Conservation (phyloP, 2,888 invertebrate genomes). For the Metacarcinus magister region DNA sequence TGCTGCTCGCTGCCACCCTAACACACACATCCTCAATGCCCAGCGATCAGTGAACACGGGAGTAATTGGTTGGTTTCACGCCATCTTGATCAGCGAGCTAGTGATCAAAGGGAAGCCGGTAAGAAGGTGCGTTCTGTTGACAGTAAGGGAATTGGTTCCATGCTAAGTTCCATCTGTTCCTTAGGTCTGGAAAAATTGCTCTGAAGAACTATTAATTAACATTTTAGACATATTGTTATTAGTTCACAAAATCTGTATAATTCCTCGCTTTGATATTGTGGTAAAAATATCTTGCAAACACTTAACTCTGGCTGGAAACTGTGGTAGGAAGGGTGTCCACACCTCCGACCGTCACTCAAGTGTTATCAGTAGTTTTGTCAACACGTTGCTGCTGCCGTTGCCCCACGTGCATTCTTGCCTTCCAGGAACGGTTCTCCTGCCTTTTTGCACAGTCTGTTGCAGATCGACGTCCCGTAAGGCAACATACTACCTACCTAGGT, state of each 20-base stretch:
- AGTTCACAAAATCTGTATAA: neutral
- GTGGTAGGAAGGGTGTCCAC: neutral
- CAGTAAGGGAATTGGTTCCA: neutral
- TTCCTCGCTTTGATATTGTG: neutral
- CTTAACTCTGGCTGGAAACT: neutral
- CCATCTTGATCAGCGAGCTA: neutral
- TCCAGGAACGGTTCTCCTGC: neutral
- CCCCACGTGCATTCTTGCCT: neutral
- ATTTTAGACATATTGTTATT: neutral
- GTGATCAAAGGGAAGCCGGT: neutral
- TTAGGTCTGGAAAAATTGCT: neutral
- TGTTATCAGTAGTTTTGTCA: constrained; percentile 70
- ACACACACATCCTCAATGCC: neutral
- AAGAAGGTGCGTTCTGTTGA: neutral
- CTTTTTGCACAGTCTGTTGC: neutral
- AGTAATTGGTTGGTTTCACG: neutral
- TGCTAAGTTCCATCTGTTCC: neutral
- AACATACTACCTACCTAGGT: neutral
- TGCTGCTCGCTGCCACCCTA: neutral
- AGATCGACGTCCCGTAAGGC: neutral
- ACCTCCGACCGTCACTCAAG: constrained; percentile 58
- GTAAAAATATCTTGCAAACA: neutral
- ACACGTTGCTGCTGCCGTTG: constrained; percentile 20
- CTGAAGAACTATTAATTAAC: neutral
- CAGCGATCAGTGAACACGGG: neutral